phyloP scores from a whole-genome alignment of 1,140 invertebrate species.

The Sycophaga agraensis region DNA sequence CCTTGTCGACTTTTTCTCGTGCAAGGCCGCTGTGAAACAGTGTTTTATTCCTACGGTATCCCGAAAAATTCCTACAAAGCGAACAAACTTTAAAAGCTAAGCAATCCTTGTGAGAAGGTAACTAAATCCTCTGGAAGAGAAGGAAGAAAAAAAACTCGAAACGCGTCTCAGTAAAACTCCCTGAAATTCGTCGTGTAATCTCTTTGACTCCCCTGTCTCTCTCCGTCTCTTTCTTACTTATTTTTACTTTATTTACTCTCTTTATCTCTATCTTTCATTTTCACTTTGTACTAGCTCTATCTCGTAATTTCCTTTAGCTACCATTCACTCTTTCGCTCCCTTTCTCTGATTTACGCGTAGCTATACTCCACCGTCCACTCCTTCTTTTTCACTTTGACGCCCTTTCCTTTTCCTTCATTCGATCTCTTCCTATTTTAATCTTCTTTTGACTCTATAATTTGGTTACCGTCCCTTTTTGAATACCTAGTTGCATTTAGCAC shows the following conservation, averaged over 20 bases:
- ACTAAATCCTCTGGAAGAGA: neutral
- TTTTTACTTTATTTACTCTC: constrained; percentile 17
- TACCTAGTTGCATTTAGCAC: no score
- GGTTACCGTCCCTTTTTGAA: no score
- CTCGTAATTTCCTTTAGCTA: neutral
- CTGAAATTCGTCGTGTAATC: constrained; percentile 25
- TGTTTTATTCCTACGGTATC: no score
- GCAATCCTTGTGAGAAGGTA: constrained; percentile 3
- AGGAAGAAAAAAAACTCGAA: neutral
- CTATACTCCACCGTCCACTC: neutral
- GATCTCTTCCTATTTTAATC: neutral
- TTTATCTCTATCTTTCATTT: constrained; percentile 24
- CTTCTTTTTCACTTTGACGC: neutral
- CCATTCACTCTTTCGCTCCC: neutral
- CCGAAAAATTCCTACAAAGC: constrained; percentile 1
- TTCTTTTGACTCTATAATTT: no score
- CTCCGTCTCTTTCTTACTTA: constrained; percentile 6
- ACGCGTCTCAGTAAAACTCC: constrained; percentile 20
- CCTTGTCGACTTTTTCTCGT: no score
- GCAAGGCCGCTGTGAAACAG: no score
- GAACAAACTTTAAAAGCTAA: neutral
- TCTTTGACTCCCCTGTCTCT: constrained; percentile 13
- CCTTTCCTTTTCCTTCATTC: neutral
- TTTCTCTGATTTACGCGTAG: neutral
- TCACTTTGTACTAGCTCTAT: constrained; percentile 19